A percentile compares a stretch with the other conserved stretches of the same genome.
phyloP scores from a whole-genome alignment of 37 sponge, comb jelly and placozoan genomes.

The Halichondria panicea region DNA sequence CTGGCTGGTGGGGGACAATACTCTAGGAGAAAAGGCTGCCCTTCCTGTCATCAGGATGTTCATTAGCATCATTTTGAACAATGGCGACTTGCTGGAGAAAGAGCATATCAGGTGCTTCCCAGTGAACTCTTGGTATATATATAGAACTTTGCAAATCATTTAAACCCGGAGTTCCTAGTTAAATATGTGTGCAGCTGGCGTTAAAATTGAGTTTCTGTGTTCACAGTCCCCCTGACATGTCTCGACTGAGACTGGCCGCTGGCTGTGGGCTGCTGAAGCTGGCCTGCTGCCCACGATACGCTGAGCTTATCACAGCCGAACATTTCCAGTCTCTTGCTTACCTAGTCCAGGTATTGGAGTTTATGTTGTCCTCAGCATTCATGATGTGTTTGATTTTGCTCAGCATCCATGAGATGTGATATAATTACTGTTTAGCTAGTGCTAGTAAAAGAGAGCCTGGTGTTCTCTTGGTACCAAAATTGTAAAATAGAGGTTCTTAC shows the following conservation, averaged over 20 bases:
- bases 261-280: slow-evolving; percentile 62
- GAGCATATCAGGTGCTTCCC: slow-evolving; percentile 25
- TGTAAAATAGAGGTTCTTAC: no score
- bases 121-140: not conserved
- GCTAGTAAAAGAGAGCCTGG: not conserved
- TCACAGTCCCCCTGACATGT: slow-evolving; percentile 52
- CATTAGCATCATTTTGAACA: slow-evolving; percentile 36
- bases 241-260: slow-evolving; percentile 59
- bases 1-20: slow-evolving; percentile 59
- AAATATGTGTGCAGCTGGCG: not conserved
- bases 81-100: slow-evolving; percentile 74
- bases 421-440: not conserved
- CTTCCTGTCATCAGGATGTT: slow-evolving; percentile 46
- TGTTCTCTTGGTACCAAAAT: no score
- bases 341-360: slow-evolving; percentile 32
- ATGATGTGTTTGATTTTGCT: not conserved
- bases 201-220: not conserved
- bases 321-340: slow-evolving; percentile 52
- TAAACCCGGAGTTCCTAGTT: not conserved
- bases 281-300: slow-evolving; percentile 16
- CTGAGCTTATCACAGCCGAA: slow-evolving; percentile 28
- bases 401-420: no score
- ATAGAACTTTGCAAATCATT: not conserved
- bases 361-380: not conserved
- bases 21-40: slow-evolving; percentile 18